A percentile compares a stretch with the other conserved stretches of the same genome.
Evolutionary conservation across 2,113 vertebrate species (phyloP).

Genomic region (Hemibagrus wyckioides): DNA sequence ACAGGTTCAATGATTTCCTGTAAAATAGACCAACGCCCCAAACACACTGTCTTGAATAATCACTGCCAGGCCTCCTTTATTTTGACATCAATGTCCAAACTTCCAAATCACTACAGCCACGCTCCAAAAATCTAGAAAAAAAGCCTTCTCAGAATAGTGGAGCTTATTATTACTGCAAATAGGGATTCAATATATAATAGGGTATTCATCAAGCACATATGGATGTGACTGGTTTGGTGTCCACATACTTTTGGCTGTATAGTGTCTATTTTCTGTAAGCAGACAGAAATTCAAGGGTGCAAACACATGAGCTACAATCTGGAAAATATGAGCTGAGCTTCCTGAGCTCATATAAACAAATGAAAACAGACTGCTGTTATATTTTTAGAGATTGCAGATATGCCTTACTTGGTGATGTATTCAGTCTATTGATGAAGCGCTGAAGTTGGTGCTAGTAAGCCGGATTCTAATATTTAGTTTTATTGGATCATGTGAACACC

Average conservation of each 20-base stretch:
- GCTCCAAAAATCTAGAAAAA: not conserved
- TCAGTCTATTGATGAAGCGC: not conserved
- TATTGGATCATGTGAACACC: not conserved
- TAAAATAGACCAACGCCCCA: not conserved
- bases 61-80: not conserved
- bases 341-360: not conserved
- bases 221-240: not conserved
- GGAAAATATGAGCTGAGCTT: not conserved
- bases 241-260: not conserved
- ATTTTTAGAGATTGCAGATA: not conserved
- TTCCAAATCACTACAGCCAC: not conserved
- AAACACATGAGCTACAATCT: not conserved
- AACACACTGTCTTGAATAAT: not conserved
- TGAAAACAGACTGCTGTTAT: not conserved
- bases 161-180: not conserved
- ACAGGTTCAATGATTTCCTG: not conserved
- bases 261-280: not conserved
- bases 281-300: not conserved
- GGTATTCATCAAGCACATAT: not conserved
- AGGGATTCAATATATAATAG: not conserved
- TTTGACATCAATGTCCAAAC: not conserved
- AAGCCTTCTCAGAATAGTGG: not conserved
- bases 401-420: not conserved
- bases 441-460: not conserved
- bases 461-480: not conserved